Conservation (phyloP, 2,888 invertebrate genomes). For the Helleia helle region DNA sequence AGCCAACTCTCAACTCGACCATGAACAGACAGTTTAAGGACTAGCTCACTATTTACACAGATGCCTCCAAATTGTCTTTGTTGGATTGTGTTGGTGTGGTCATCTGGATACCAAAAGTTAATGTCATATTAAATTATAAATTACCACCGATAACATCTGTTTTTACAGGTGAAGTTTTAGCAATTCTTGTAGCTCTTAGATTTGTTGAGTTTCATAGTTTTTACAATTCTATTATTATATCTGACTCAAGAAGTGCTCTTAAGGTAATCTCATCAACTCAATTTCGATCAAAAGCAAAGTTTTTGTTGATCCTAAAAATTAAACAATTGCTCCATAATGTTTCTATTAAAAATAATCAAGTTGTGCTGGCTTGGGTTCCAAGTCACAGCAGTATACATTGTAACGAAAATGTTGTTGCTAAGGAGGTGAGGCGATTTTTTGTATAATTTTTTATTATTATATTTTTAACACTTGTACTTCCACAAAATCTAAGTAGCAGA, state of each 20-base stretch:
- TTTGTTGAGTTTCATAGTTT: background rate
- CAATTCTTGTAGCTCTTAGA: background rate
- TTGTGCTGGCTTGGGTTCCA: too few species aligned
- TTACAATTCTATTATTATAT: background rate
- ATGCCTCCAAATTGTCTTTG: background rate
- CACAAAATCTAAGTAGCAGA: too few species aligned
- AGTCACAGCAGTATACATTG: too few species aligned
- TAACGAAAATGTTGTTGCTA: too few species aligned
- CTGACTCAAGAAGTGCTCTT: background rate
- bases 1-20: background rate
- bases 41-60: background rate
- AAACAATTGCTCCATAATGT: too few species aligned
- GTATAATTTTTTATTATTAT: too few species aligned
- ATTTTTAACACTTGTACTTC: too few species aligned
- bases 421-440: too few species aligned
- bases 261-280: background rate
- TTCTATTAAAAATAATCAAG: too few species aligned
- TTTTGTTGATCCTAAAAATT: background rate
- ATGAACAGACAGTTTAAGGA: background rate
- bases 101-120: background rate
- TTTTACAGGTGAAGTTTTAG: background rate
- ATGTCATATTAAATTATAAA: constrained; percentile 1
- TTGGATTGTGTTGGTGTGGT: background rate
- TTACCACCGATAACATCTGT: background rate
- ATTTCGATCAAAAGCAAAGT: background rate